phyloP scores from a whole-genome alignment of 2,797 vertebrate species.

The Mus spretus region DNA sequence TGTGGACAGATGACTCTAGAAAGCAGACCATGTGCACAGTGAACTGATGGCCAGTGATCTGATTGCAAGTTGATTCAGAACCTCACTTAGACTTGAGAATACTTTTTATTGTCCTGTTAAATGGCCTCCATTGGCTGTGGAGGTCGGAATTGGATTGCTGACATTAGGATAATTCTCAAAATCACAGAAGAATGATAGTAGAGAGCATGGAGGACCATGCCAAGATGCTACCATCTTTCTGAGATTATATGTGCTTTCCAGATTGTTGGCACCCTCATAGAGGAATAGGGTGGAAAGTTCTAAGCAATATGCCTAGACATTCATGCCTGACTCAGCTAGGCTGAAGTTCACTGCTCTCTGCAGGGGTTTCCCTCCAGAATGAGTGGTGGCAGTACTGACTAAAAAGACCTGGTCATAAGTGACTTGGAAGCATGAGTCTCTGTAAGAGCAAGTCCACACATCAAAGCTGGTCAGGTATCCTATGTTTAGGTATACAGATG shows the following conservation, averaged over 20 bases:
- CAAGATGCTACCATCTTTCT: background rate
- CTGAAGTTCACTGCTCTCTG: background rate
- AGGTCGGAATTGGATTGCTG: background rate
- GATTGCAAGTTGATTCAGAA: background rate
- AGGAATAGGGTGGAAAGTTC: background rate
- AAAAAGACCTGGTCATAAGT: background rate
- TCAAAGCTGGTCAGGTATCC: background rate
- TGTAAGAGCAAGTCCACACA: slow-evolving; percentile 39
- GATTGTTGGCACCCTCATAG: background rate
- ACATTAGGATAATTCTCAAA: background rate
- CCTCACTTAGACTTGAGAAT: background rate
- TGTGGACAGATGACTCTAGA: too few species aligned
- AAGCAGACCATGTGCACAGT: background rate
- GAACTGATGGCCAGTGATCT: too few species aligned
- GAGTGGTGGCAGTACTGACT: background rate
- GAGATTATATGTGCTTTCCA: background rate
- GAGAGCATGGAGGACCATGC: background rate
- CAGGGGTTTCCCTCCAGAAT: background rate
- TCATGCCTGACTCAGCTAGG: background rate
- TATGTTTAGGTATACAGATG: background rate
- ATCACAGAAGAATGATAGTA: background rate
- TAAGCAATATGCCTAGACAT: background rate
- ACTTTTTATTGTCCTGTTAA: background rate
- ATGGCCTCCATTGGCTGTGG: background rate
- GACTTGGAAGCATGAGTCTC: background rate